Conservation (phyloP, 2,888 invertebrate species). For the Halictus ligatus region DNA sequence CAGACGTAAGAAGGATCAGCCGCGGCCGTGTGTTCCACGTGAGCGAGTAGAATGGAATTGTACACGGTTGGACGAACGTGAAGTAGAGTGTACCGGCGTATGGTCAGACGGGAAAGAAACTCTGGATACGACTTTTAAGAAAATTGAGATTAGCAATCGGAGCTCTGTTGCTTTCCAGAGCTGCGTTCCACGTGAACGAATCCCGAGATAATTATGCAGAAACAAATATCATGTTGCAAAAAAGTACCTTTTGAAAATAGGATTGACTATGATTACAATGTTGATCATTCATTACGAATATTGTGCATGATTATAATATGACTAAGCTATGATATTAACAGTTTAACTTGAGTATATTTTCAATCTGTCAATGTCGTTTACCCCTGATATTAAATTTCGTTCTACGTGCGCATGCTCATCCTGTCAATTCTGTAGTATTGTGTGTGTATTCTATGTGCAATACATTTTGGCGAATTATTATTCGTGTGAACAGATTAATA, state of each 20-base stretch:
- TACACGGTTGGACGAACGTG: constrained; percentile 9
- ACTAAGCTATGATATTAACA: too few relatives aligned
- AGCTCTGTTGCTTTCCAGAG: not conserved
- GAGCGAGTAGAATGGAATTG: constrained; percentile 37
- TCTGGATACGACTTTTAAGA: not conserved
- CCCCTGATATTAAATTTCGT: too few relatives aligned
- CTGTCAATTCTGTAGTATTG: too few relatives aligned
- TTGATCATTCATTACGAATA: too few relatives aligned
- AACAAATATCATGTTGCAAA: not conserved
- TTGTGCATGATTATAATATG: too few relatives aligned
- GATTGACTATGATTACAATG: too few relatives aligned
- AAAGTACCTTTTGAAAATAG: too few relatives aligned
- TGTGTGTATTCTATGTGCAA: too few relatives aligned
- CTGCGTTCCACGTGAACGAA: not conserved
- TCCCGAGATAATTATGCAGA: not conserved
- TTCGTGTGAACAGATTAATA: not conserved
- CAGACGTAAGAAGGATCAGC: constrained; percentile 24
- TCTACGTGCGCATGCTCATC: too few relatives aligned
- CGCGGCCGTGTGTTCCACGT: constrained; percentile 30
- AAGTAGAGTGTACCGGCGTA: constrained; percentile 1
- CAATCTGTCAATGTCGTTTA: too few relatives aligned
- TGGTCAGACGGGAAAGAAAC: not conserved
- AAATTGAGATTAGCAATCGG: not conserved
- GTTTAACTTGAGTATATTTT: too few relatives aligned
- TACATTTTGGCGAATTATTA: too few relatives aligned